Conservation (phyloP, 2,113 vertebrate species). For the Elgaria multicarinata region DNA sequence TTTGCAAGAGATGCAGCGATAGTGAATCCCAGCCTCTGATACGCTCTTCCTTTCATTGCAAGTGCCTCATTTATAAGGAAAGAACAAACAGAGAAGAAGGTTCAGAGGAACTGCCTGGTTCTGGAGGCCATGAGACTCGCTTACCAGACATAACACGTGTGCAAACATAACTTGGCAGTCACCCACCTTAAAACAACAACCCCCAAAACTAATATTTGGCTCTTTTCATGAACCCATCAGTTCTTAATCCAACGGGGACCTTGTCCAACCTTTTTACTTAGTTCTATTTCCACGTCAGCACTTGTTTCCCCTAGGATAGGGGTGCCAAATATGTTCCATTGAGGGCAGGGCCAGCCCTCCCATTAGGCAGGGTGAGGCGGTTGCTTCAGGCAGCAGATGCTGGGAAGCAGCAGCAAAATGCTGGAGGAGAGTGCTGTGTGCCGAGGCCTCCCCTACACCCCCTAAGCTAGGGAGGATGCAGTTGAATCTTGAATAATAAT, state of each 20-base stretch:
- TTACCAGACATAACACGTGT: not conserved
- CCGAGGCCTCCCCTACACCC: too few species aligned
- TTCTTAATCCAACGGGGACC: constrained; percentile 9
- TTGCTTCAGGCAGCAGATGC: too few species aligned
- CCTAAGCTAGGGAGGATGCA: too few species aligned
- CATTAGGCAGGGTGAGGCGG: too few species aligned
- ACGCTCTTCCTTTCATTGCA: not conserved
- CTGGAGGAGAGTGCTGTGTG: too few species aligned
- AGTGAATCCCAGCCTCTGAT: not conserved
- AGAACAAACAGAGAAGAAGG: not conserved
- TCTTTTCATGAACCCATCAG: not conserved
- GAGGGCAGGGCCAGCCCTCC: too few species aligned
- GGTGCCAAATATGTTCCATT: not conserved
- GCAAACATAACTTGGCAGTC: not conserved
- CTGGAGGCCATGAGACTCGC: not conserved
- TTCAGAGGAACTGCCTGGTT: not conserved
- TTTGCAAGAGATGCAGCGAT: not conserved
- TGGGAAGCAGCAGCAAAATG: too few species aligned
- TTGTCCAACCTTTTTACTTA: not conserved
- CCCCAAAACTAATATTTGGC: not conserved
- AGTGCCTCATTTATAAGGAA: constrained; percentile 19
- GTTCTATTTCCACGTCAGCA: not conserved
- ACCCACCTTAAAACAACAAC: not conserved
- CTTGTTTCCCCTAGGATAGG: not conserved
- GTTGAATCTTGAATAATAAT: too few species aligned